phyloP scores from a whole-genome alignment of 2,797 vertebrate species.

The Characodon lateralis region DNA sequence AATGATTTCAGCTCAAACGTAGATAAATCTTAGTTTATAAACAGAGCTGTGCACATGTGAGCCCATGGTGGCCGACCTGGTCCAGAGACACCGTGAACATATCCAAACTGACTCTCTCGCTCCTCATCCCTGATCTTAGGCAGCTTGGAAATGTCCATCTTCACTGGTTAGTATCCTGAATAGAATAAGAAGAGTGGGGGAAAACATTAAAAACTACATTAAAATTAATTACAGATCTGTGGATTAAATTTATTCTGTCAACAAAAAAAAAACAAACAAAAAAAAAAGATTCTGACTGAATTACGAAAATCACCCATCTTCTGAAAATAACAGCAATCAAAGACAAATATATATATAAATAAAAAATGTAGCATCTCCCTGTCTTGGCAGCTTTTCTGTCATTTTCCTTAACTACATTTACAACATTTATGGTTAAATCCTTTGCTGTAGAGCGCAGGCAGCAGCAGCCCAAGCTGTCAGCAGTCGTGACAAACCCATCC shows the following conservation, averaged over 20 bases:
- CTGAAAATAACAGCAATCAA: background rate
- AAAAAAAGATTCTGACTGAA: background rate
- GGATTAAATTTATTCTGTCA: slow-evolving; percentile 1
- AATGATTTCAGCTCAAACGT: background rate
- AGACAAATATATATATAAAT: background rate
- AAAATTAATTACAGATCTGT: background rate
- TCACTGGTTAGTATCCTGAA: slow-evolving; percentile 54
- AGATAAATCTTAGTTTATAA: background rate
- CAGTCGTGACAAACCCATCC: slow-evolving; percentile 53
- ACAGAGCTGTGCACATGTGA: background rate
- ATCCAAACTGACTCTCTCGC: slow-evolving; percentile 89
- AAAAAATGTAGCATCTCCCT: background rate
- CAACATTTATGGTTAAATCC: background rate
- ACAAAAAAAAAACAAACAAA: background rate
- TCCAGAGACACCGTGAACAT: slow-evolving; percentile 93
- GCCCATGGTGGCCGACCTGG: slow-evolving; percentile 81
- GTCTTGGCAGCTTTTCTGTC: background rate
- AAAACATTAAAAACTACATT: background rate
- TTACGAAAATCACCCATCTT: background rate
- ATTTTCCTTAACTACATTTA: background rate
- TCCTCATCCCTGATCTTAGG: slow-evolving; percentile 92
- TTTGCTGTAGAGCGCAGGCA: slow-evolving; percentile 1
- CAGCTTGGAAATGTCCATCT: slow-evolving; percentile 94
- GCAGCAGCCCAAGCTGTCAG: slow-evolving; percentile 35
- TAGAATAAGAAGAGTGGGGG: slow-evolving; percentile 11